phyloP scores from a whole-genome alignment of 2,888 invertebrate species.

The Unio pictorum region DNA sequence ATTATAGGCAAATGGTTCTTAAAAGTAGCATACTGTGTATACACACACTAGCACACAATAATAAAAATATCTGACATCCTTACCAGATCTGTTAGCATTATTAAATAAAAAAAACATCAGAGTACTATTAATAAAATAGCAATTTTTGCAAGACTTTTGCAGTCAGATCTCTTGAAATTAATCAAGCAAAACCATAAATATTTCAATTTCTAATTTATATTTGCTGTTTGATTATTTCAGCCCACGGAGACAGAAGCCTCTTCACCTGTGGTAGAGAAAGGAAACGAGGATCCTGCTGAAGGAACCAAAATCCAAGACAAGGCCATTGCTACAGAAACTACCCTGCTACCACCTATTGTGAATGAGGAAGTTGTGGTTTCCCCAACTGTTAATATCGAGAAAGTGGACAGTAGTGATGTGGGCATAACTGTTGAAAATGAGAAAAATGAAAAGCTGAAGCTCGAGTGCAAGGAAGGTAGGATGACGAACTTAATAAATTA shows the following conservation, averaged over 20 bases:
- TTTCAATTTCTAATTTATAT: too few species aligned
- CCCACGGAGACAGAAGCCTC: constrained; percentile 5
- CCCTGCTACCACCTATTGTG: neutral
- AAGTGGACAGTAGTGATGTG: constrained; percentile 32
- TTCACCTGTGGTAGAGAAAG: constrained; percentile 10
- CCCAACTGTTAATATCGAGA: constrained; percentile 44
- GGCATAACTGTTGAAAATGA: constrained; percentile 22
- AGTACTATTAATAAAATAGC: too few species aligned
- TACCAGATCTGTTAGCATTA: too few species aligned
- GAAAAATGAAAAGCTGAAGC: constrained; percentile 11
- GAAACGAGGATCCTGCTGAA: constrained; percentile 8
- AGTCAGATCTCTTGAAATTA: too few species aligned
- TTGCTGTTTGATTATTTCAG: too few species aligned
- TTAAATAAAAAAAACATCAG: too few species aligned
- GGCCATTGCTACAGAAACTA: constrained; percentile 4
- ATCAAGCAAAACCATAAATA: too few species aligned
- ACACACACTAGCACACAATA: too few species aligned
- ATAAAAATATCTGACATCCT: too few species aligned
- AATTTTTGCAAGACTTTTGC: too few species aligned
- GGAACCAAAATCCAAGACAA: neutral
- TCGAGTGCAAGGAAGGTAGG: constrained; percentile 56
- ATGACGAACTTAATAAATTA: neutral
- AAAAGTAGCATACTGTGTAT: too few species aligned
- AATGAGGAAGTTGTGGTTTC: constrained; percentile 14
- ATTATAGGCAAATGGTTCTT: too few species aligned